These are phyloP conservation scores for Mesaphorura yosii DNA, from an alignment of 1,140 invertebrate species.

Conservation along the genomic window DNA sequence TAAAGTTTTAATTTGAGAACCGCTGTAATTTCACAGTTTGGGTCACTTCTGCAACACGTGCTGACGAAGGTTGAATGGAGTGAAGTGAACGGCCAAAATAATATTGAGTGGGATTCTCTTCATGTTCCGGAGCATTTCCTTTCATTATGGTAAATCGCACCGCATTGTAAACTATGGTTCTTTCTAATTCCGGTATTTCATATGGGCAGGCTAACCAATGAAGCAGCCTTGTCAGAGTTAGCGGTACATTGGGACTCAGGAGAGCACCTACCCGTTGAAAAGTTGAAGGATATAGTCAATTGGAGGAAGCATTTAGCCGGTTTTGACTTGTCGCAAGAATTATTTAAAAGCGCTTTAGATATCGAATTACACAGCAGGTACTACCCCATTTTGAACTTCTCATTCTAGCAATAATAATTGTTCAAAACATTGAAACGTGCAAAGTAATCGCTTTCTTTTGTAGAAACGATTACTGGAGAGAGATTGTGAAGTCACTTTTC, in stretches of 20 bases:
- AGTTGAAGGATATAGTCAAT: constrained; percentile 50
- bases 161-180: not conserved
- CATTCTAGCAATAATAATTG: not conserved
- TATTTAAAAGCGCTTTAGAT: constrained; percentile 75
- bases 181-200: no score
- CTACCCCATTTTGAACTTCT: constrained; percentile 27
- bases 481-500: constrained; percentile 63
- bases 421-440: not conserved
- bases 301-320: constrained; percentile 61
- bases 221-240: constrained; percentile 52
- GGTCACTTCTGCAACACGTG: constrained; percentile 66
- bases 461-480: constrained; percentile 58
- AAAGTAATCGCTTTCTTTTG: constrained; percentile 1
- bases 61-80: constrained; percentile 63
- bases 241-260: constrained; percentile 61
- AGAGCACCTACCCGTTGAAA: constrained; percentile 52
- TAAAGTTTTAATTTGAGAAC: not conserved
- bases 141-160: constrained; percentile 49
- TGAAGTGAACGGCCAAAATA: constrained; percentile 69
- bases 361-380: constrained; percentile 64
- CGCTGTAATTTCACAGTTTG: constrained; percentile 50
- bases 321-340: constrained; percentile 61
- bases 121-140: constrained; percentile 68
- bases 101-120: constrained; percentile 82
- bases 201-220: constrained; percentile 41